These are phyloP conservation scores for Harpalus rufipes DNA, from an alignment of 2,888 invertebrate species.

Conservation along the genomic window DNA sequence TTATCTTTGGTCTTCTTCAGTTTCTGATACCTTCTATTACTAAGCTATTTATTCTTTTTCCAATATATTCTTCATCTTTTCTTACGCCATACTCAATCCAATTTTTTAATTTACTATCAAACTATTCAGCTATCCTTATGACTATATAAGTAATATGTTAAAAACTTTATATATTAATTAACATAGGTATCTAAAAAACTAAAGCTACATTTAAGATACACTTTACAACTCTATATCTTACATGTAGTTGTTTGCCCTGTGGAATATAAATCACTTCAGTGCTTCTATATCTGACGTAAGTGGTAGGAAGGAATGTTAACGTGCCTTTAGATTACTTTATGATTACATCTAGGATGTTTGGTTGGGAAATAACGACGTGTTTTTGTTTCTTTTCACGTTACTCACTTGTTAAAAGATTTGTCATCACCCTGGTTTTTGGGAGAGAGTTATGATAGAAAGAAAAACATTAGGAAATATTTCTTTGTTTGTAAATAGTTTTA, in stretches of 20 bases:
- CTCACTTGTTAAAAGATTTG: conserved; percentile 20
- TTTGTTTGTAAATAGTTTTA: too few relatives aligned
- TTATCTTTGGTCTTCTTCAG: too few relatives aligned
- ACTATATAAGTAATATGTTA: neutral
- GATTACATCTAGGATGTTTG: conserved; percentile 45
- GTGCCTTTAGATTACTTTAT: conserved; percentile 46
- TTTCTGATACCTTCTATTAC: too few relatives aligned
- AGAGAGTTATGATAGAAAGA: conserved; percentile 3
- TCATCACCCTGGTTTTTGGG: neutral
- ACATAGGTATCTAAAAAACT: neutral
- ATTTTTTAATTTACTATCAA: too few relatives aligned
- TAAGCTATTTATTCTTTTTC: too few relatives aligned
- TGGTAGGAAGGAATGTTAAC: conserved; percentile 46
- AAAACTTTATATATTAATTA: neutral
- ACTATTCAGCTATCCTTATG: neutral
- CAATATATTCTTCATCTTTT: too few relatives aligned
- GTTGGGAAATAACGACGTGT: conserved; percentile 24
- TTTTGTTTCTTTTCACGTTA: conserved; percentile 13
- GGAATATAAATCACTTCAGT: conserved; percentile 12
- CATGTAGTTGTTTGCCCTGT: neutral
- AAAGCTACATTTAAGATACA: conserved; percentile 3
- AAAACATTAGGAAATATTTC: too few relatives aligned
- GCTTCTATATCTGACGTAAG: conserved; percentile 27
- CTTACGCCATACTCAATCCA: too few relatives aligned
- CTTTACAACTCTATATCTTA: neutral